A percentile compares a stretch with the other conserved stretches of the same genome.
phyloP scores from a whole-genome alignment of 2,113 vertebrate genomes.

The Fregetta grallaria region DNA sequence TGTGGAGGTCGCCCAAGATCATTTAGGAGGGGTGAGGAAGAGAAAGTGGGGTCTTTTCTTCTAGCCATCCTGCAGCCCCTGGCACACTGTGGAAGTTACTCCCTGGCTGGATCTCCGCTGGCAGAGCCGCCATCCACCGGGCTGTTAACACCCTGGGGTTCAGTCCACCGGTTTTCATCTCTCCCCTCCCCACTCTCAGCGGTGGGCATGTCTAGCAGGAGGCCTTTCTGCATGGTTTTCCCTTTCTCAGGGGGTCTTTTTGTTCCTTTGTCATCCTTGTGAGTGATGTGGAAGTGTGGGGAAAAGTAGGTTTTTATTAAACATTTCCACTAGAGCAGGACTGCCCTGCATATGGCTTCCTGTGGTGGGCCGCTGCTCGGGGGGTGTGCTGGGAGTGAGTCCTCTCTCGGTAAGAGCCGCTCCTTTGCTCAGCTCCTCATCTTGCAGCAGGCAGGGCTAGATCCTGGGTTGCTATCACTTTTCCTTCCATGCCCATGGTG shows the following conservation, averaged over 20 bases:
- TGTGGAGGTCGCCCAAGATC: background rate
- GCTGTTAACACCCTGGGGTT: background rate
- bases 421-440: background rate
- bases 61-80: accelerated
- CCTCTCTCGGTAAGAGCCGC: background rate
- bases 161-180: background rate
- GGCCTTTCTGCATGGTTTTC: background rate
- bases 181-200: accelerated
- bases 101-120: accelerated
- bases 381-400: background rate
- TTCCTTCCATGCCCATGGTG: accelerated
- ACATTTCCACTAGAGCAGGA: background rate
- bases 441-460: background rate
- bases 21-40: background rate
- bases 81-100: background rate
- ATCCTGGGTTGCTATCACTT: background rate
- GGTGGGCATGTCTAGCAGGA: background rate
- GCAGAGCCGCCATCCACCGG: accelerated
- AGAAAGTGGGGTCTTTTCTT: background rate
- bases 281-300: background rate
- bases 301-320: background rate
- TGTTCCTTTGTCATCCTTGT: background rate
- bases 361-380: background rate
- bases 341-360: accelerated
- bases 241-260: background rate